Conservation (phyloP, 2,888 invertebrate genomes). For the Invenusta paracnida region DNA sequence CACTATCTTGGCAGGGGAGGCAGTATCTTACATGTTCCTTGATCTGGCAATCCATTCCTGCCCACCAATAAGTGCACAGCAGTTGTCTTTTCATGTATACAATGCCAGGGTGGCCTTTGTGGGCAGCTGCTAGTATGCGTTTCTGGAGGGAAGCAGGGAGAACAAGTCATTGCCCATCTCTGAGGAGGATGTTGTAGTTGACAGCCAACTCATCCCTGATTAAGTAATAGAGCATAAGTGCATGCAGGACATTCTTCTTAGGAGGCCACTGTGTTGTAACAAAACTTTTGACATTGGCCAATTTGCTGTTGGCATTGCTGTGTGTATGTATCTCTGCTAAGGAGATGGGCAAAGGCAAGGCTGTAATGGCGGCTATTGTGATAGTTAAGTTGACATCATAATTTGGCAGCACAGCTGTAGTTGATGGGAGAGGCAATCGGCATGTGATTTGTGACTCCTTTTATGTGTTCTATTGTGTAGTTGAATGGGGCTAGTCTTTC, state of each 20-base stretch:
- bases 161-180: too few species aligned
- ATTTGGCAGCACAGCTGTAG: not conserved
- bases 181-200: not conserved
- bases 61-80: slow-evolving; percentile 24
- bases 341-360: not conserved
- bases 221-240: not conserved
- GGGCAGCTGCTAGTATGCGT: not conserved
- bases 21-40: slow-evolving; percentile 1
- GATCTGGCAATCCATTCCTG: not conserved
- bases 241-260: not conserved
- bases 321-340: not conserved
- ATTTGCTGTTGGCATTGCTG: not conserved
- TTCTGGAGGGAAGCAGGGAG: not conserved
- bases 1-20: not conserved
- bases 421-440: not conserved
- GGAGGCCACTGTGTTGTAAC: not conserved
- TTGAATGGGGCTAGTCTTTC: not conserved
- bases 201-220: slow-evolving; percentile 19
- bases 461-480: not conserved
- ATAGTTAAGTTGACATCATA: not conserved
- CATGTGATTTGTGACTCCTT: not conserved
- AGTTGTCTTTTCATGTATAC: slow-evolving; percentile 31
- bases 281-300: not conserved
- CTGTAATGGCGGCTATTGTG: not conserved
- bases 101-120: slow-evolving; percentile 34